Percentiles rank a stretch among this genome's conserved stretches.
phyloP scores from a whole-genome alignment of 2,888 invertebrate species.

The Enchytraeus crypticus region DNA sequence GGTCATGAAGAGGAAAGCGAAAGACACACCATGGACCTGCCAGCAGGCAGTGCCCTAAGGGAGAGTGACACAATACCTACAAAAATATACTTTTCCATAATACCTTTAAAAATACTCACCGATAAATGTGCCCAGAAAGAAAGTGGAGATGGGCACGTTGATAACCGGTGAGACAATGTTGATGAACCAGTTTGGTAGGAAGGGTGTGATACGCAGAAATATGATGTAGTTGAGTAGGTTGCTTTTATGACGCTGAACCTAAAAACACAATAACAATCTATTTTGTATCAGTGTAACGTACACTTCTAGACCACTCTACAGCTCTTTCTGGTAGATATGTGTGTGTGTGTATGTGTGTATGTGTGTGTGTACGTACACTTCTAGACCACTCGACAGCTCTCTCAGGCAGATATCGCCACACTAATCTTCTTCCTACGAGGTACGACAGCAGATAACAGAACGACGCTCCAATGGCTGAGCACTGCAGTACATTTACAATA shows the following conservation, averaged over 20 bases:
- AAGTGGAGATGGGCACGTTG: slow-evolving; percentile 82
- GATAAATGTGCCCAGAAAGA: slow-evolving; percentile 89
- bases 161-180: slow-evolving; percentile 92
- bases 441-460: slow-evolving; percentile 88
- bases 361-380: background rate
- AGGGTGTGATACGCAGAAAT: slow-evolving; percentile 91
- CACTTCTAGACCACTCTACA: background rate
- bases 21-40: too few species aligned
- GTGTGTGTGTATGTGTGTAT: too few species aligned
- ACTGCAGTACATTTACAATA: slow-evolving; percentile 50
- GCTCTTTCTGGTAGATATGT: slow-evolving; percentile 83
- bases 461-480: slow-evolving; percentile 90
- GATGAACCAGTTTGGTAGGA: slow-evolving; percentile 98
- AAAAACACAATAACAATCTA: slow-evolving; percentile 18
- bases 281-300: background rate
- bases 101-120: too few species aligned
- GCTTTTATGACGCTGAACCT: slow-evolving; percentile 64
- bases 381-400: slow-evolving; percentile 53
- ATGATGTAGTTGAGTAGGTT: slow-evolving; percentile 91
- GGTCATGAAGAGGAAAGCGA: too few species aligned
- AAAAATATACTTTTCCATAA: too few species aligned
- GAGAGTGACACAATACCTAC: too few species aligned
- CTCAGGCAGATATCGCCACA: slow-evolving; percentile 79
- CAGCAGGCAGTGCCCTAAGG: too few species aligned
- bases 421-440: slow-evolving; percentile 73